Evolutionary conservation across 1,140 invertebrate genomes (phyloP).

Genomic region (Papilio glaucus): DNA sequence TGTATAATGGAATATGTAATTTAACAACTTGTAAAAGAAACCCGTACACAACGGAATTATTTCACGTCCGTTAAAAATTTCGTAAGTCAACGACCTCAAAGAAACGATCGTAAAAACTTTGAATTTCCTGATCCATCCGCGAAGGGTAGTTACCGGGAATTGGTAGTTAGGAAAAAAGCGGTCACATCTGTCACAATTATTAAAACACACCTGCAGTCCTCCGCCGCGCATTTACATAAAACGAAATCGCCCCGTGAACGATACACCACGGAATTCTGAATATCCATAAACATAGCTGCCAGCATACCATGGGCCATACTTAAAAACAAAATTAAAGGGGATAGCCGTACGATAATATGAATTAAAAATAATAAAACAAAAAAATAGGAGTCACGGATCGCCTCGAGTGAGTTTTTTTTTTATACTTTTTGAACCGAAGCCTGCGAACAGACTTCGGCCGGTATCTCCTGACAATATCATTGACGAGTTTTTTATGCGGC

Average conservation of each 20-base stretch:
- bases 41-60: not conserved
- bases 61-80: constrained; percentile 19
- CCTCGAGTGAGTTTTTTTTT: constrained; percentile 74
- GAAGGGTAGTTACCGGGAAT: constrained; percentile 42
- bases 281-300: constrained; percentile 81
- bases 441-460: constrained; percentile 72
- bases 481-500: constrained; percentile 81
- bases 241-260: constrained; percentile 70
- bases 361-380: constrained; percentile 84
- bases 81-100: constrained; percentile 28
- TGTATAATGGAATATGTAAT: constrained; percentile 8
- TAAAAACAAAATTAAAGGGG: constrained; percentile 84
- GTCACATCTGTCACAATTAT: constrained; percentile 73
- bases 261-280: constrained; percentile 78
- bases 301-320: constrained; percentile 80
- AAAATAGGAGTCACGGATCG: constrained; percentile 82
- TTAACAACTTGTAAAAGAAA: constrained; percentile 9
- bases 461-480: constrained; percentile 82
- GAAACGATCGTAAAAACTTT: constrained; percentile 29
- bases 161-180: constrained; percentile 39
- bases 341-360: constrained; percentile 83
- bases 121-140: constrained; percentile 38
- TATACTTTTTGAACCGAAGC: constrained; percentile 65
- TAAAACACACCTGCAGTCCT: constrained; percentile 64
- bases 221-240: constrained; percentile 73